These are phyloP conservation scores for Furnarius figulus DNA, from an alignment of 2,113 vertebrate genomes.

Conservation along the genomic window DNA sequence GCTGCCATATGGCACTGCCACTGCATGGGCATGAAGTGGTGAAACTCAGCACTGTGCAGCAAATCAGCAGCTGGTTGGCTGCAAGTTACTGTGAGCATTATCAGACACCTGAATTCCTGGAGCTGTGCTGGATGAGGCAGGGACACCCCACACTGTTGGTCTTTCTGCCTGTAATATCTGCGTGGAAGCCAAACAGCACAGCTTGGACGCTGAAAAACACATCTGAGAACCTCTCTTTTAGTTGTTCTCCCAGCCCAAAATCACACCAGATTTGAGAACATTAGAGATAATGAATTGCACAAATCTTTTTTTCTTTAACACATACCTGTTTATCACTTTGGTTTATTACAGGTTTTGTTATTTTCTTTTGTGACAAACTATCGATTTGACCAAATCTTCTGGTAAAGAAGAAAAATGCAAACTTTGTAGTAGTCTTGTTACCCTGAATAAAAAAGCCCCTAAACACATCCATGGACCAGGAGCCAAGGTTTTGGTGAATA, in stretches of 20 bases:
- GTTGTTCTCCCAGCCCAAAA: background rate
- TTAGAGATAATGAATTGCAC: background rate
- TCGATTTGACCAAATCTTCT: background rate
- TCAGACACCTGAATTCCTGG: background rate
- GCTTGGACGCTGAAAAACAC: background rate
- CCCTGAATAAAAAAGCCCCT: background rate
- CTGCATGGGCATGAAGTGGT: background rate
- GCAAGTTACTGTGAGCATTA: background rate
- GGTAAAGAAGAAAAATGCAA: background rate
- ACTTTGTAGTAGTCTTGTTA: background rate
- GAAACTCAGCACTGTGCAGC: background rate
- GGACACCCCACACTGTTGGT: background rate
- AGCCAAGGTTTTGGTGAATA: background rate
- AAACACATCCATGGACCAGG: background rate
- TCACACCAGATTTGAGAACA: background rate
- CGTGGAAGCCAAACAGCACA: rapidly evolving
- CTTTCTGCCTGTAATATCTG: background rate
- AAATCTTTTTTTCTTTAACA: background rate
- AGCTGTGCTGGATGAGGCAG: background rate
- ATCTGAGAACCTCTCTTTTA: background rate
- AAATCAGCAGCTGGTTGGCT: background rate
- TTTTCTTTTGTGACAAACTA: background rate
- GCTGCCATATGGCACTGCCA: background rate
- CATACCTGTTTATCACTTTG: background rate
- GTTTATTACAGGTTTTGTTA: background rate